A percentile compares a stretch with the other conserved stretches of the same genome.
Conservation (phyloP, 2,888 invertebrate genomes). For the Clusia tigrina region DNA sequence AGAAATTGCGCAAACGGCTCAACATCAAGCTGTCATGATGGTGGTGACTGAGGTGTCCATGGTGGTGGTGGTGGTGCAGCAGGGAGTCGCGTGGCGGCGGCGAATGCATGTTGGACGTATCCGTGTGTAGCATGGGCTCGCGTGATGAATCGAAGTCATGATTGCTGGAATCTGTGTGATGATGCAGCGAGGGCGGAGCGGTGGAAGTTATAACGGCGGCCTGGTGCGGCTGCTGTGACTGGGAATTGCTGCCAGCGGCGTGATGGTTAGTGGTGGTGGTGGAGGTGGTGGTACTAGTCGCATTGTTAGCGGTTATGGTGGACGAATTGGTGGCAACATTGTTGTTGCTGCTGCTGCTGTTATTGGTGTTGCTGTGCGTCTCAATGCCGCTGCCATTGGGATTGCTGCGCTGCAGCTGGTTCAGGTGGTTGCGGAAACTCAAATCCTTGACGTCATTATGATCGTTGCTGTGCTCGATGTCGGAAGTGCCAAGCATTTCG, state of each 20-base stretch:
- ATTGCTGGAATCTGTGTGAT: conserved; percentile 62
- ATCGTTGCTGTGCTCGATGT: conserved; percentile 63
- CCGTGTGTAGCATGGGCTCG: conserved; percentile 58
- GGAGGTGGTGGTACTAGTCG: conserved; percentile 35
- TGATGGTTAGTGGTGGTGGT: conserved; percentile 31
- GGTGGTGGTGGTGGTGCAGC: conserved; percentile 43
- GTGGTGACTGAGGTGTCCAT: conserved; percentile 43
- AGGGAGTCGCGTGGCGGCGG: conserved; percentile 54
- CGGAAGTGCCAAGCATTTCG: conserved; percentile 62
- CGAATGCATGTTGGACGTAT: conserved; percentile 61
- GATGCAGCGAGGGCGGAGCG: conserved; percentile 55
- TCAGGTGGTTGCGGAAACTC: conserved; percentile 61
- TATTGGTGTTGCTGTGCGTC: conserved; percentile 24
- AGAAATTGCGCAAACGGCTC: conserved; percentile 61
- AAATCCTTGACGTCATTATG: conserved; percentile 65
- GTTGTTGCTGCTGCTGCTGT: conserved; percentile 21
- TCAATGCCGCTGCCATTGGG: conserved; percentile 28
- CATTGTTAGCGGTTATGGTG: conserved; percentile 23
- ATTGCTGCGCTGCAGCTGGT: conserved; percentile 54
- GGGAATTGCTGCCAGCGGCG: conserved; percentile 21
- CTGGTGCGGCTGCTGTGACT: conserved; percentile 58
- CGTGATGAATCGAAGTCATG: conserved; percentile 62
- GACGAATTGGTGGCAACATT: conserved; percentile 33
- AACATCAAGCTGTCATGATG: conserved; percentile 55
- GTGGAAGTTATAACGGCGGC: conserved; percentile 64